These are phyloP conservation scores for Charaxes varanes DNA, from an alignment of 1,140 invertebrate genomes.

Conservation along the genomic window DNA sequence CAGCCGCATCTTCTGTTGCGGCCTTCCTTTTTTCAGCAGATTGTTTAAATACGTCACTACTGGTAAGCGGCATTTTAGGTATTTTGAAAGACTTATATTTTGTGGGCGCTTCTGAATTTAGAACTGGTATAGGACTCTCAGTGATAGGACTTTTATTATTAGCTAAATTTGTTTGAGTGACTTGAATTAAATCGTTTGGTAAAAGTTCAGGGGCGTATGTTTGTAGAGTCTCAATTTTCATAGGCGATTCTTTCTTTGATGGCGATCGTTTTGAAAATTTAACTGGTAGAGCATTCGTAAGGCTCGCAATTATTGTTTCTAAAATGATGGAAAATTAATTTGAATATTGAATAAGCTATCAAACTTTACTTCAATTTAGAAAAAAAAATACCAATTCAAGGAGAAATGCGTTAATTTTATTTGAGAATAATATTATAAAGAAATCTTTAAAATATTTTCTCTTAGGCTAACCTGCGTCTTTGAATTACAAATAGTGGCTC, in stretches of 20 bases:
- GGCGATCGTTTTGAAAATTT: conserved; percentile 38
- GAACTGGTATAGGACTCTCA: conserved; percentile 4
- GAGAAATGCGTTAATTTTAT: no score
- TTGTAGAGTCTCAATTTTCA: conserved; percentile 53
- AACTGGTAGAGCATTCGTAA: conserved; percentile 49
- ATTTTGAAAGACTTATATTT: conserved; percentile 33
- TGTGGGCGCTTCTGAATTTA: conserved; percentile 8
- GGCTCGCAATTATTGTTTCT: conserved; percentile 54
- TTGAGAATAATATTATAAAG: no score
- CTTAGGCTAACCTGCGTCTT: no score
- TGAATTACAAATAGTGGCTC: no score
- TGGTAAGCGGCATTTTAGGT: conserved; percentile 55
- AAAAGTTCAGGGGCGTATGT: conserved; percentile 48
- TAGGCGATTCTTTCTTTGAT: conserved; percentile 36
- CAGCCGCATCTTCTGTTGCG: conserved; percentile 37
- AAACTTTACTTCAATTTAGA: no score
- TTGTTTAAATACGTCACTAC: conserved; percentile 44
- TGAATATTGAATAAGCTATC: neutral
- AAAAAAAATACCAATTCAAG: no score
- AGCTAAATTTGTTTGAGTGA: conserved; percentile 18
- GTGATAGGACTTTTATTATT: conserved; percentile 9
- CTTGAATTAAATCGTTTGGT: conserved; percentile 38
- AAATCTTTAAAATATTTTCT: no score
- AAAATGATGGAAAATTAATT: conserved; percentile 15
- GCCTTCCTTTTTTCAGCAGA: conserved; percentile 25